A percentile compares a stretch with the other conserved stretches of the same genome.
phyloP scores from a whole-genome alignment of 2,113 vertebrate genomes.

The Promerops cafer region DNA sequence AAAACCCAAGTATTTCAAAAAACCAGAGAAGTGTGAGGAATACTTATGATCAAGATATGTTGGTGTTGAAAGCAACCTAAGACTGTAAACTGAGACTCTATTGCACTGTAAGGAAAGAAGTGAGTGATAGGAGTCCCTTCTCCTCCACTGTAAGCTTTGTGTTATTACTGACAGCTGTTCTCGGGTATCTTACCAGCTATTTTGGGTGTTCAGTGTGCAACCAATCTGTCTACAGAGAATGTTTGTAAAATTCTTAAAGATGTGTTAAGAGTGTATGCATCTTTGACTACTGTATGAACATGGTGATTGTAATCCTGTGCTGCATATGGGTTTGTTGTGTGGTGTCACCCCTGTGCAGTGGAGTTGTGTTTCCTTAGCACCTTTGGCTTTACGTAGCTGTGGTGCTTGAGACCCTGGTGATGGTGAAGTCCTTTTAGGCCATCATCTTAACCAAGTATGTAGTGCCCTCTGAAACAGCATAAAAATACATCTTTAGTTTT shows the following conservation, averaged over 20 bases:
- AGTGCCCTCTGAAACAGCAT: neutral
- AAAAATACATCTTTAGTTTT: neutral
- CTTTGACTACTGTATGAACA: neutral
- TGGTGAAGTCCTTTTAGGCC: neutral
- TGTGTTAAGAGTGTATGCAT: neutral
- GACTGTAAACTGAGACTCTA: neutral
- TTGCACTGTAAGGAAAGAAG: neutral
- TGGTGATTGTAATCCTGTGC: neutral
- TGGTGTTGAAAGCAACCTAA: neutral
- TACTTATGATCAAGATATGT: neutral
- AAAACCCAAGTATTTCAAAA: neutral
- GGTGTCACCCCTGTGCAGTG: neutral
- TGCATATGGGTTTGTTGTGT: neutral
- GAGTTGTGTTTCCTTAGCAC: neutral
- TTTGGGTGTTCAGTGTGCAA: neutral
- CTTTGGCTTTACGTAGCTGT: neutral
- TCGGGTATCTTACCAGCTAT: neutral
- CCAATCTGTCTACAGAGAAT: neutral
- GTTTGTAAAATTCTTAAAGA: neutral
- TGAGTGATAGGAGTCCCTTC: neutral
- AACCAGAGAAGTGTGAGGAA: neutral
- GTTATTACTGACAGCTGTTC: neutral
- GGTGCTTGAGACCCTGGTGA: neutral
- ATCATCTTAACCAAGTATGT: neutral
- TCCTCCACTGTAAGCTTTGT: neutral